Evolutionary conservation across 2,888 invertebrate species (phyloP), one percentile per base, ranked within the genome.

Genomic region (Deilephila elpenor): DNA sequence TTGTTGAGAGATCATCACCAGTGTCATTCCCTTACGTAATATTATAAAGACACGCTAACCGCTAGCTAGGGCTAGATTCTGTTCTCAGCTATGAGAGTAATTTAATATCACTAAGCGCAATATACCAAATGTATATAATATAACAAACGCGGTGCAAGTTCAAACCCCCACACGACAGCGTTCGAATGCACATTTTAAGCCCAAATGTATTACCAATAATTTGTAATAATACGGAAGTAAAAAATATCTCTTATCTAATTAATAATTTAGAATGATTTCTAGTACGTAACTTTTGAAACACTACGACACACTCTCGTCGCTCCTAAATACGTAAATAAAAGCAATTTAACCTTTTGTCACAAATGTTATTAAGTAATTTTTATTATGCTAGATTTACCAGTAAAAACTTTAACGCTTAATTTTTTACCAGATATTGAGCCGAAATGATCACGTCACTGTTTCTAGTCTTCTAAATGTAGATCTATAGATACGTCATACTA

Each of bases 11-110:
- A 84, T 88, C 84, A 76, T 77, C 70, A 74, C 76, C 79, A 83
- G 78, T 77, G 79, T 77, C 86, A 81, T 82, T 84, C 84, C 84
- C 84, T 85, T 86, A 87, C 75, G 78, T 78, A 81, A 79, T 82
- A 85, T 81, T 83, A 86, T 79, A 84, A 84, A 86, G 85, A 87
- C 88, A 88, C 82, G 83, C 91, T 92, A 92, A 88, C 85, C 86
- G 84, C 92, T 92, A 92, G 92, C 92, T 93, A 93, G 83, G 79
- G 88, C 91, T 93, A 93, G 90, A 87, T 85, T 88, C 90, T 93
- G 93, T 93, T 92, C 91, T 89, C 90, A 91, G 82, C 93, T 93
- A 93, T 93, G 93, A 93, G 93, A 93, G 90, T 91, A 90, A 82
- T 84, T 89, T 86, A 86, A 87, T 92, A 93, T 93, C 91, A 92